phyloP scores from a whole-genome alignment of 2,797 vertebrate genomes.

The Schizothorax lantsangensis region DNA sequence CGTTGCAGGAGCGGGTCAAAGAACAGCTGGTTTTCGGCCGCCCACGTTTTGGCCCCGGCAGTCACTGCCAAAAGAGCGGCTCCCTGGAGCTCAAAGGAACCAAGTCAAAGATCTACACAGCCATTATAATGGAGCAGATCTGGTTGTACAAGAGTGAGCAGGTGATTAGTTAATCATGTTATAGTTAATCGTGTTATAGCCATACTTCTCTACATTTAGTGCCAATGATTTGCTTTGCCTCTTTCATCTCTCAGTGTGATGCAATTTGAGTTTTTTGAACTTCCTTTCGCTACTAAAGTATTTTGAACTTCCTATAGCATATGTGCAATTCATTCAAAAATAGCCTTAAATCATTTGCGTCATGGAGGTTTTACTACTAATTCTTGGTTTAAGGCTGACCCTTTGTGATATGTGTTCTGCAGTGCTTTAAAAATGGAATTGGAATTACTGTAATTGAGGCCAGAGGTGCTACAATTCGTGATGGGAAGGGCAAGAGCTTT shows the following conservation, averaged over 20 bases:
- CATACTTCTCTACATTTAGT: not conserved
- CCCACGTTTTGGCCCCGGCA: constrained; percentile 74
- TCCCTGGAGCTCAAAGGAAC: constrained; percentile 90
- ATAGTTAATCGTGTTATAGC: constrained; percentile 3
- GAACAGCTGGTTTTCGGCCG: constrained; percentile 85
- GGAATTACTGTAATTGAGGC: constrained; percentile 92
- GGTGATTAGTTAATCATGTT: constrained; percentile 74
- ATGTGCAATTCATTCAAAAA: not conserved
- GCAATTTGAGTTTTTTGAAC: not conserved
- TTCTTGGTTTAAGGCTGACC: not conserved
- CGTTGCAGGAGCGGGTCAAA: constrained; percentile 86
- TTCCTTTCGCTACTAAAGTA: not conserved
- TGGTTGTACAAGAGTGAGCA: constrained; percentile 96
- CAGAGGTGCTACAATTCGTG: constrained; percentile 89
- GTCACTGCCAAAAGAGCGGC: constrained; percentile 88
- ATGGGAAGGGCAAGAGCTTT: constrained; percentile 89
- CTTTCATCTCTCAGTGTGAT: not conserved
- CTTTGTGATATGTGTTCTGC: constrained; percentile 27
- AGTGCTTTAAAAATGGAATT: constrained; percentile 92
- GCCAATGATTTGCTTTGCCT: not conserved
- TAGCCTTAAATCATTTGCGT: not conserved
- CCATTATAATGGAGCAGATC: constrained; percentile 88
- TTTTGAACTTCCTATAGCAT: not conserved
- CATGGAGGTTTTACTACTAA: not conserved
- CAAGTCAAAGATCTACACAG: constrained; percentile 90